Evolutionary conservation across 2,797 vertebrate genomes (phyloP), one percentile per base, ranked within the genome.

Genomic region (Thunnus albacares): DNA sequence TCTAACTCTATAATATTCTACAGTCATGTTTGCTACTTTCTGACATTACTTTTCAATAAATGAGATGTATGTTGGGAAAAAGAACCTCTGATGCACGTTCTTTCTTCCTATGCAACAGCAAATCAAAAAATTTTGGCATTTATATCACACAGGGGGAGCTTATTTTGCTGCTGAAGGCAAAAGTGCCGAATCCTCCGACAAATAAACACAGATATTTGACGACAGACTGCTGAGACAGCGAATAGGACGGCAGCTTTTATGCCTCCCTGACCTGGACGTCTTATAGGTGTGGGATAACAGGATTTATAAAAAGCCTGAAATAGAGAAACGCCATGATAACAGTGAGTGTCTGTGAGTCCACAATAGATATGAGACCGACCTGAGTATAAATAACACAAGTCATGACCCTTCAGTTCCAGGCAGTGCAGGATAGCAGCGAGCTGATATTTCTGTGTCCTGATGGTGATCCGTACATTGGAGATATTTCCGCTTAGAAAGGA

Each of bases 371-470:
- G 51, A 53, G 38, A 41, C 12, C 45, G 3, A 20, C 20, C 52
- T 3, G 62, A 45, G 75, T 73, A 79, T 87, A 89, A 87, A 90
- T 89, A 90, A 63, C 83, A 6, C 56, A 68, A 35, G 78, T 75
- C 52, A 17, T 2, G 83, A 87, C 75, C 75, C 22, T 70, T 61
- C 17, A 55, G 65, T 82, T 89, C 71, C 75, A 79, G 81, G 20
- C 75, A 4, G 67, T 1, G 41, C 26, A 67, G 82, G 47, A 60
- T 65, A 59, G 59, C 18, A 2, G 11, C 33, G 12, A 66, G 74
- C 12, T 14, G 13, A 17, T 24, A 45, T 51, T 63, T 51, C 6
- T 57, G 24, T 33, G 60, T 13, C 1, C 52, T 55, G 24, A 24
- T 13, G 20, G 38, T 14, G 24, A 0, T 20, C 14, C 0, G 17